Evolutionary conservation across 1,140 invertebrate species (phyloP), one percentile per base, ranked within the genome.

Genomic region (Homalodisca vitripennis): DNA sequence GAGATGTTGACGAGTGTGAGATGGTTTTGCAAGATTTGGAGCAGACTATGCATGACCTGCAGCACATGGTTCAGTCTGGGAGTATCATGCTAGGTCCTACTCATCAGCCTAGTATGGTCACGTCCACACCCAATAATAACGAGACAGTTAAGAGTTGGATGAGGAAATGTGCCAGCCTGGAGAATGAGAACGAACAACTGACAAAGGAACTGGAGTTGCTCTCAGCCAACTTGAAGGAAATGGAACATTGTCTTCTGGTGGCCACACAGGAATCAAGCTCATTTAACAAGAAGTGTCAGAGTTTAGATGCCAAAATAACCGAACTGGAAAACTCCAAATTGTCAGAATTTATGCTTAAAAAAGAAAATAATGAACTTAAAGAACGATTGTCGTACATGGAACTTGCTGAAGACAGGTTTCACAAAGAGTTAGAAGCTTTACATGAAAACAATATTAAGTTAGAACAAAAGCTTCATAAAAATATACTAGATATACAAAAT

Each of bases 261-360:
- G 55, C 55, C 3, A 10, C 55, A 6, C 14, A 60, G 24, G 55
- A 60, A 29, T 2, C 14, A 2, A 6, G 2, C 26, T 6, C 26
- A 6, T 60, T 60, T 60, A 26, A 60, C 29, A 13, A 60, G 29
- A 60, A 60, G 24, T 60, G 55, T 29, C 14, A 60, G 6, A 24
- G 24, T 27, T 27, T 60, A 30, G 26, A 60, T 10, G 22, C 26
- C 26, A 60, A 60, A 60, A 27, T 60, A 27, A 27, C 55, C 14
- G 55, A 60, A 29, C 55, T 60, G 2, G 55, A 60, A 60, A 60
- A 13, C 26, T 60, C 24, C 26, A 60, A 60, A 60, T 30, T 60
- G 3, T 60, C 55, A 2, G 55, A 60, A 13, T 30, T 27, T 29
- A 12, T 60, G 27, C n/a, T 60, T 14, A 60, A 60, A 60, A 60